phyloP scores from a whole-genome alignment of 2,113 vertebrate genomes.

The Oncorhynchus gorbuscha region DNA sequence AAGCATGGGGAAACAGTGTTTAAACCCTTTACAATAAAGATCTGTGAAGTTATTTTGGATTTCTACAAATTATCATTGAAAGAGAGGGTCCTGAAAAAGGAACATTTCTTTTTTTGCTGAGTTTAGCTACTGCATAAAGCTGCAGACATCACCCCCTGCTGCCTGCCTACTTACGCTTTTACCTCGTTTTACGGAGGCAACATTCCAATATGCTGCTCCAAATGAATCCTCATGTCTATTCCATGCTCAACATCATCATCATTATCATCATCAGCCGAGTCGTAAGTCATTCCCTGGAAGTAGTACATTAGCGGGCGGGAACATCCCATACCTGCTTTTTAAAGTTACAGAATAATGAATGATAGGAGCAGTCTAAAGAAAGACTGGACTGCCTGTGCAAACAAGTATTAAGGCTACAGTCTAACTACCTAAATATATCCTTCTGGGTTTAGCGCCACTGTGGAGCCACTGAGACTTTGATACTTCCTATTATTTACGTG shows the following conservation, averaged over 20 bases:
- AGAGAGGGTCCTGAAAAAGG: too few relatives aligned
- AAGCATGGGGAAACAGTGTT: too few relatives aligned
- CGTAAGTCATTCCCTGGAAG: conserved; percentile 35
- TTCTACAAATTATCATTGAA: too few relatives aligned
- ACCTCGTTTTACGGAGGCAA: conserved; percentile 23
- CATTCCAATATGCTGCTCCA: conserved; percentile 27
- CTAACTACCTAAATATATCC: conserved; percentile 70
- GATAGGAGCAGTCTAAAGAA: conserved; percentile 38
- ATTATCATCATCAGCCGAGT: neutral
- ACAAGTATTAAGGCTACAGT: conserved; percentile 70
- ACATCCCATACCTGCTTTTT: conserved; percentile 35
- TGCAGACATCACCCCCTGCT: conserved; percentile 13
- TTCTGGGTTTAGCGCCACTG: conserved; percentile 75
- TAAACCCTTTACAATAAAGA: too few relatives aligned
- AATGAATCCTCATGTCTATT: conserved; percentile 29
- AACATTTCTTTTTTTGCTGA: too few relatives aligned
- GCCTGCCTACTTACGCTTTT: neutral
- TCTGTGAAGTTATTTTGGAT: too few relatives aligned
- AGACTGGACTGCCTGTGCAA: conserved; percentile 60
- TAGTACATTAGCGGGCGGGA: neutral
- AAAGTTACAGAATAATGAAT: conserved; percentile 55
- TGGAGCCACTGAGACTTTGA: conserved; percentile 67
- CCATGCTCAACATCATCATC: conserved; percentile 1
- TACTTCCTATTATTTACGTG: conserved; percentile 80
- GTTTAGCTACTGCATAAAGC: conserved; percentile 37